phyloP scores from a whole-genome alignment of 2,797 vertebrate species.

The Gouania willdenowi region DNA sequence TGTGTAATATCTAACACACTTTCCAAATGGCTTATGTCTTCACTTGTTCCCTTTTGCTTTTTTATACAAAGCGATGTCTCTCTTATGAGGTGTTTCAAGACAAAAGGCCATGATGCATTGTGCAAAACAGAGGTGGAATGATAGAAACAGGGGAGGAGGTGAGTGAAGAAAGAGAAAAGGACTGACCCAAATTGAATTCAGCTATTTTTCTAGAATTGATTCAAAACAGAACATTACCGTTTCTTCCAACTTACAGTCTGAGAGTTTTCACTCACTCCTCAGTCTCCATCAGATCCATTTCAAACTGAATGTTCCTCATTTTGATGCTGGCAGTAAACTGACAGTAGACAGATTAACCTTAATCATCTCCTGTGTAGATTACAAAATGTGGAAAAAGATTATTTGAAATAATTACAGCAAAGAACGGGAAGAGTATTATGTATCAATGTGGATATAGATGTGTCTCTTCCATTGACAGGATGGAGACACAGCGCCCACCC shows the following conservation, averaged over 20 bases:
- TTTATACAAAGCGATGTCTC: slow-evolving; percentile 31
- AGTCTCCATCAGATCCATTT: slow-evolving; percentile 41
- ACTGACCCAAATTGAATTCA: slow-evolving; percentile 49
- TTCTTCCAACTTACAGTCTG: slow-evolving; percentile 52
- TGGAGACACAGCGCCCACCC: slow-evolving; percentile 35
- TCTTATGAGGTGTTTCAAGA: slow-evolving; percentile 61
- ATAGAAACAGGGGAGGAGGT: slow-evolving; percentile 10
- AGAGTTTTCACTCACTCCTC: slow-evolving; percentile 50
- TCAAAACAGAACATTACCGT: slow-evolving; percentile 58
- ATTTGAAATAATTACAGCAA: slow-evolving; percentile 5
- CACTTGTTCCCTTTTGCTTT: slow-evolving; percentile 27
- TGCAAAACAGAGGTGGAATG: slow-evolving; percentile 28
- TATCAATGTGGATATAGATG: slow-evolving; percentile 13
- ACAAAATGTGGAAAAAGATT: neutral
- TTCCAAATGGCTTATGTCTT: slow-evolving; percentile 12
- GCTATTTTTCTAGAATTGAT: slow-evolving; percentile 56
- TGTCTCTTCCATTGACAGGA: slow-evolving; percentile 20
- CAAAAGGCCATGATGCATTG: slow-evolving; percentile 44
- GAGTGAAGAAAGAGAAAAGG: slow-evolving; percentile 15
- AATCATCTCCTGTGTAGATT: slow-evolving; percentile 16
- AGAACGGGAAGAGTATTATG: slow-evolving; percentile 3
- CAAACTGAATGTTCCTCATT: slow-evolving; percentile 43
- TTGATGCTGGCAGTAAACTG: slow-evolving; percentile 13
- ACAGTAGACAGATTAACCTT: slow-evolving; percentile 28
- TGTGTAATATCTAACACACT: slow-evolving; percentile 1